Base-by-base conservation (phyloP, 2,797 vertebrate species). In the Sciurus carolinensis region DNA sequence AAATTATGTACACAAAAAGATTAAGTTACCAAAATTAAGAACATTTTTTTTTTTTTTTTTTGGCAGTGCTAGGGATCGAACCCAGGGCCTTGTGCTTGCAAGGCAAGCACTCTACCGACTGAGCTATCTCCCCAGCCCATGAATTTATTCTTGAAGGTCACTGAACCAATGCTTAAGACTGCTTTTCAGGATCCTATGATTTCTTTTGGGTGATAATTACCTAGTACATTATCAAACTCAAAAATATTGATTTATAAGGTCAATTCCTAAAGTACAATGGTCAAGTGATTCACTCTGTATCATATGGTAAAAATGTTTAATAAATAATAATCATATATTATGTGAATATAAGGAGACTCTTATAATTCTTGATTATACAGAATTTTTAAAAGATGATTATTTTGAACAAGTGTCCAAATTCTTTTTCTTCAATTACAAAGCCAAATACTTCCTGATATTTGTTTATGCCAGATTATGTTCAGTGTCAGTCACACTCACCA, bases 241-340 rank as follows among this genome's bases (percentile, higher is more conserved):
- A 95, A 97, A 97, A n/a, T 59, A n/a, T 4, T 94, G 33, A 90
- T 52, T 87, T 87, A 93, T 26, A 89, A 84, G 26, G 26, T 90
- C 15, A 84, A 92, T 75, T 89, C 7, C 30, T 79, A 71, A 97
- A 69, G 17, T 64, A 62, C 11, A 80, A 95, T 52, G 33, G 42
- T 66, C 50, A 84, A 72, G 6, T 88, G 33, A 96, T 69, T 83
- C 90, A 50, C 24, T 76, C 67, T 84, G 2, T 44, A 62, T 54
- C 81, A 57, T 69, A 54, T 17, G n/a, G n/a, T 54, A 79, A 94
- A 89, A 95, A 80, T 75, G 71, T 39, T 86, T 87, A 83, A 39
- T 33, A 76, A 52, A 42, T 90, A 39, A 86, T n/a, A 88, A 87
- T 87, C 47, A 84, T 2, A 2, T n/a, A 62, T 8, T 67, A 62